These are phyloP conservation scores for Drosophila borborema DNA, from an alignment of 2,888 invertebrate species.

Conservation along the genomic window DNA sequence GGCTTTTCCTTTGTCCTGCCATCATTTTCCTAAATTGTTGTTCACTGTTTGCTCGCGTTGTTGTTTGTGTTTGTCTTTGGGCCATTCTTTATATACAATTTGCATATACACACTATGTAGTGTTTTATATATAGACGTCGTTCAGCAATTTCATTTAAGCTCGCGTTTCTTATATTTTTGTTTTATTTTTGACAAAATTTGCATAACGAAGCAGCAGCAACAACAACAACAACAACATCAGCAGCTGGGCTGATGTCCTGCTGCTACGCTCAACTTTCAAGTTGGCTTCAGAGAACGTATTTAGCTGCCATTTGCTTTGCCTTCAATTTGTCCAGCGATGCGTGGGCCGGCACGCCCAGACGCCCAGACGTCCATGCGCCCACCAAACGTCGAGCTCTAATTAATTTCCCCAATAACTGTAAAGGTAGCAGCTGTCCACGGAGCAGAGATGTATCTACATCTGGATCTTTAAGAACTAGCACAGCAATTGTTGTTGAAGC, in stretches of 20 bases:
- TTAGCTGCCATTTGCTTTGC: conserved; percentile 65
- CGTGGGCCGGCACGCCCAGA: conserved; percentile 47
- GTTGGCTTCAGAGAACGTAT: conserved; percentile 53
- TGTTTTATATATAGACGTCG: conserved; percentile 54
- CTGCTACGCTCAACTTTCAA: conserved; percentile 41
- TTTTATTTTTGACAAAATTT: conserved; percentile 61
- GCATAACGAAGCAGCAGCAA: conserved; percentile 76
- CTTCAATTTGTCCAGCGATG: conserved; percentile 62
- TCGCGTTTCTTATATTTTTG: conserved; percentile 44
- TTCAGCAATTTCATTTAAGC: conserved; percentile 71
- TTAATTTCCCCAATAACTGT: conserved; percentile 67
- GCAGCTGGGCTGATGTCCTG: conserved; percentile 11
- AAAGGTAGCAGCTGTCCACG: conserved; percentile 55
- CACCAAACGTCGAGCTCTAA: conserved; percentile 55
- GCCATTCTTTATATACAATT: conserved; percentile 68
- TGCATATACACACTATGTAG: conserved; percentile 68
- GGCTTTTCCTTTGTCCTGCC: conserved; percentile 36
- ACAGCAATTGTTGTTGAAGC: conserved; percentile 32
- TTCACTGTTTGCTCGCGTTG: conserved; percentile 45
- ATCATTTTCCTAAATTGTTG: conserved; percentile 46
- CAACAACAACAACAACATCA: background rate
- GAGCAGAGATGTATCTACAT: conserved; percentile 19
- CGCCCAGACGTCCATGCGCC: conserved; percentile 36
- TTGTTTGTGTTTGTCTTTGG: conserved; percentile 63
- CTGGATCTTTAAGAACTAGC: conserved; percentile 48